A percentile compares a stretch with the other conserved stretches of the same genome.
Conservation (phyloP, 2,888 invertebrate genomes). For the Nudaria mundana region DNA sequence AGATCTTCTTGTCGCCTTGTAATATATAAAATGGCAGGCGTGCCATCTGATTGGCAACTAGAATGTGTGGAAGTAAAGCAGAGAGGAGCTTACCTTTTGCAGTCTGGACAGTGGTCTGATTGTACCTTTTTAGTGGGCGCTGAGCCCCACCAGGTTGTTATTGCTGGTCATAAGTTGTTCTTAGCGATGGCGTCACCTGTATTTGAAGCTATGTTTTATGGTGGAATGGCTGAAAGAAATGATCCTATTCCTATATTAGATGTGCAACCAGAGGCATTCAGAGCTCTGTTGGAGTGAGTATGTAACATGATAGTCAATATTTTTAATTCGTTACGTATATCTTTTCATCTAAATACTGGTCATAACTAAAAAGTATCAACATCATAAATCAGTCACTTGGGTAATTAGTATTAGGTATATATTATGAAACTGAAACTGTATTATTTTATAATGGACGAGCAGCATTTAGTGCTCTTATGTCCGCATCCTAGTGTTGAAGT, state of each 20-base stretch:
- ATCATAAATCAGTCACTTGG: too few species aligned
- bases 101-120: slow-evolving; percentile 91
- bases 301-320: slow-evolving; percentile 10
- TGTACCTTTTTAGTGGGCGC: slow-evolving; percentile 91
- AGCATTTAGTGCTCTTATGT: too few species aligned
- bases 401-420: too few species aligned
- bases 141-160: slow-evolving; percentile 86
- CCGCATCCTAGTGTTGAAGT: too few species aligned
- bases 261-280: slow-evolving; percentile 93
- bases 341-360: too few species aligned
- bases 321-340: neutral
- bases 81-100: slow-evolving; percentile 87
- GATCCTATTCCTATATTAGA: slow-evolving; percentile 90
- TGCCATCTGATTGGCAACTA: slow-evolving; percentile 88
- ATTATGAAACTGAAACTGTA: too few species aligned
- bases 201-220: slow-evolving; percentile 94
- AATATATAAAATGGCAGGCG: slow-evolving; percentile 64
- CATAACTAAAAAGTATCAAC: too few species aligned
- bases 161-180: slow-evolving; percentile 89
- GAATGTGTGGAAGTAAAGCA: slow-evolving; percentile 86
- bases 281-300: slow-evolving; percentile 87
- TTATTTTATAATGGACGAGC: too few species aligned
- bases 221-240: slow-evolving; percentile 89
- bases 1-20: neutral
- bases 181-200: slow-evolving; percentile 94